Evolutionary conservation across 1,140 invertebrate species (phyloP), one percentile per base, ranked within the genome.

Genomic region (Camponotus vicinus): DNA sequence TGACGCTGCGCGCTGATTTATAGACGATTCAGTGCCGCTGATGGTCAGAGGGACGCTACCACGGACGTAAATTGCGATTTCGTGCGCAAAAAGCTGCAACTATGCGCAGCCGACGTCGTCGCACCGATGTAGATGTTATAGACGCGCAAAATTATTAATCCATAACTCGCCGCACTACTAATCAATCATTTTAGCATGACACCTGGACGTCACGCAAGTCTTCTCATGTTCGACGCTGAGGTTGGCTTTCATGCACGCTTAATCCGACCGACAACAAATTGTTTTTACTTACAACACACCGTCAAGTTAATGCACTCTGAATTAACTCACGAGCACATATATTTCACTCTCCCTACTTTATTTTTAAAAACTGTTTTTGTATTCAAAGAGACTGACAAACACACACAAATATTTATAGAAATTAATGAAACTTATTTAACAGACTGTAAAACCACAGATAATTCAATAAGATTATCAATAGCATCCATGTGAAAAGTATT

Each of bases 1-100:
- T 27, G 45, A 75, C 67, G 61, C n/a, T 9, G 45, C 32, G 83
- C 88, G 73, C 88, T 88, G 87, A 89, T 88, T 70, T 73, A 40
- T 63, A 27, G 63, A 86, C 86, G n/a, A 66, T 59, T 86, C 87
- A 88, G 87, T 70, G 82, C 49, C 75, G 79, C 71, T 52, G 69
- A 63, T 61, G n/a, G 11, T 27, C 82, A 49, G 18, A 71, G 45
- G 55, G 37, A 89, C 11, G 37, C 42, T 32, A 57, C 34, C 61
- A 57, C 8, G 49, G 59, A 75, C n/a, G 34, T 71, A 49, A 21
- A 82, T 80, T 59, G 11, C 18, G 34, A 59, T 75, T 21, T 32
- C 15, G 52, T 42, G n/a, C 37, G 79, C 79, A 83, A 83, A 76
- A 83, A 83, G 79, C 69, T 83, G 57, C 79, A 4, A 75, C 40